phyloP scores from a whole-genome alignment of 2,797 vertebrate genomes.

The Petrocephalus schoutedeni region DNA sequence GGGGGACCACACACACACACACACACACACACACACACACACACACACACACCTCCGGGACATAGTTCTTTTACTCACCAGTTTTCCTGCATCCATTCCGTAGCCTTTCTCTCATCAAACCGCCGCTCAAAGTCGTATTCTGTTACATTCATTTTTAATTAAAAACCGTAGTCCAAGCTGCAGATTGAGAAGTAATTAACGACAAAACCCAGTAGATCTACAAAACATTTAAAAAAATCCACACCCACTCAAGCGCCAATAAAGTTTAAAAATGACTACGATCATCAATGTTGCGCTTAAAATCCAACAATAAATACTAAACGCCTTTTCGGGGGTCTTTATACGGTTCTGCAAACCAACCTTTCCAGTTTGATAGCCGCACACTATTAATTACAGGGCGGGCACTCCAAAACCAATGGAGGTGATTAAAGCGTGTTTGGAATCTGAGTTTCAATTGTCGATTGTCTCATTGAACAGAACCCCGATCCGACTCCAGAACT shows the following conservation, averaged over 20 bases:
- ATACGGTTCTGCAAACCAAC: too few relatives aligned
- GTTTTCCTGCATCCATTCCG: slow-evolving; percentile 50
- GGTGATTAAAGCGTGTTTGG: background rate
- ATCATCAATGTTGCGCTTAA: too few relatives aligned
- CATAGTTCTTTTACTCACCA: slow-evolving; percentile 49
- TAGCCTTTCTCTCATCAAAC: slow-evolving; percentile 31
- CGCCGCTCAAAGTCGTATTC: slow-evolving; percentile 51
- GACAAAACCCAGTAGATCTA: background rate
- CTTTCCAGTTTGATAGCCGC: too few relatives aligned
- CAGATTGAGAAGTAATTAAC: background rate
- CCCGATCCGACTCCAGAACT: background rate
- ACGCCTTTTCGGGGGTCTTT: too few relatives aligned
- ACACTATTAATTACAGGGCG: background rate
- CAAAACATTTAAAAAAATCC: background rate
- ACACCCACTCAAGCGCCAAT: background rate
- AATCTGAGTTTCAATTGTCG: background rate
- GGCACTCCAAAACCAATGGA: background rate
- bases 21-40: too few relatives aligned
- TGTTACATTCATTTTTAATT: slow-evolving; percentile 20
- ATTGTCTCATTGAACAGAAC: background rate
- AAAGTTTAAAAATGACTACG: too few relatives aligned
- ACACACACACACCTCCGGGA: too few relatives aligned
- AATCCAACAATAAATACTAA: too few relatives aligned
- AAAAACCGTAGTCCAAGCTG: background rate
- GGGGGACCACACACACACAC: background rate